phyloP scores from a whole-genome alignment of 1,140 invertebrate genomes.

The Limonius californicus region DNA sequence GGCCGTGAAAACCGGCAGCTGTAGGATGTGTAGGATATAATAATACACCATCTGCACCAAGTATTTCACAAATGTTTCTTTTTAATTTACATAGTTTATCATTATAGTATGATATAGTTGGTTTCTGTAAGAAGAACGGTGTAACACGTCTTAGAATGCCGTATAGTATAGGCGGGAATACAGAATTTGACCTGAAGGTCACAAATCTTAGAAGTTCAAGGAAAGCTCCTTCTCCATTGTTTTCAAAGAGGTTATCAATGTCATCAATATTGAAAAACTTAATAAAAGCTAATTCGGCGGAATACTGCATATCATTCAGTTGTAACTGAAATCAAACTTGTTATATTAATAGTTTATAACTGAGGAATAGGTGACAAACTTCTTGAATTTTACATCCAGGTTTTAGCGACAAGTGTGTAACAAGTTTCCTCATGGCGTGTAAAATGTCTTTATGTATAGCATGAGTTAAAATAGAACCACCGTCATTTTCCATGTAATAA shows the following conservation, averaged over 20 bases:
- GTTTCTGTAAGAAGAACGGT: slow-evolving; percentile 65
- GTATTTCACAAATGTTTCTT: slow-evolving; percentile 49
- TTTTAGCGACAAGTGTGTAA: neutral
- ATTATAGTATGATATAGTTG: slow-evolving; percentile 59
- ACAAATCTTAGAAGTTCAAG: slow-evolving; percentile 42
- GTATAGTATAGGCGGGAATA: neutral
- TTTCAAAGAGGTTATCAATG: slow-evolving; percentile 58
- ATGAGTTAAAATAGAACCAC: slow-evolving; percentile 55
- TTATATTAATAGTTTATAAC: neutral
- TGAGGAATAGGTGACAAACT: slow-evolving; percentile 38
- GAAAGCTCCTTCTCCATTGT: slow-evolving; percentile 48
- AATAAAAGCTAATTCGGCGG: slow-evolving; percentile 56
- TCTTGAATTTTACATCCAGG: neutral
- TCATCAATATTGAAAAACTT: slow-evolving; percentile 56
- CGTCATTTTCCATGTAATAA: slow-evolving; percentile 75
- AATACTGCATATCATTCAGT: slow-evolving; percentile 57
- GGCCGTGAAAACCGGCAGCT: slow-evolving; percentile 74
- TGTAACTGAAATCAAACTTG: neutral
- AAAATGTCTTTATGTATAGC: slow-evolving; percentile 55
- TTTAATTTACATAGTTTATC: slow-evolving; percentile 53
- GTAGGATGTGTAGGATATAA: slow-evolving; percentile 80
- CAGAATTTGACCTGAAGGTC: slow-evolving; percentile 49
- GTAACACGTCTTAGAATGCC: slow-evolving; percentile 47
- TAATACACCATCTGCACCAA: slow-evolving; percentile 73
- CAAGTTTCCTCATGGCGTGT: slow-evolving; percentile 51